phyloP scores from a whole-genome alignment of 2,888 invertebrate species.

The Lasioglossum zephyrum region DNA sequence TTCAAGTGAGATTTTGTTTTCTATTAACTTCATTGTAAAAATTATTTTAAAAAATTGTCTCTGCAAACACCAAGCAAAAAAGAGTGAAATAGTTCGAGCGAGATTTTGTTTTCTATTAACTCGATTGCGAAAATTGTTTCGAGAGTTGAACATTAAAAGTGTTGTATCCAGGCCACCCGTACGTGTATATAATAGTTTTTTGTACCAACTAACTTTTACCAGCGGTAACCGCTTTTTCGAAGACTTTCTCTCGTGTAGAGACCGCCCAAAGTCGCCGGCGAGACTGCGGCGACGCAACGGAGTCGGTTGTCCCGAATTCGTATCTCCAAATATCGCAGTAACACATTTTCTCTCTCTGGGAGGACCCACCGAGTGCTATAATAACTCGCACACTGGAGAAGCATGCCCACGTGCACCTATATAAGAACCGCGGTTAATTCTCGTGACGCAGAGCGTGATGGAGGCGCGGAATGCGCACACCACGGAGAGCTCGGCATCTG shows the following conservation, averaged over 20 bases:
- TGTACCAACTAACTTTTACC: not conserved
- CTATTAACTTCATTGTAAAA: not conserved
- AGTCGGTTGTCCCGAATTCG: not conserved
- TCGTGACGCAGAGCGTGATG: not conserved
- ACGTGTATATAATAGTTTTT: not conserved
- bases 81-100: not conserved
- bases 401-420: not conserved
- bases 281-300: not conserved
- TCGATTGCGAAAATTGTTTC: not conserved
- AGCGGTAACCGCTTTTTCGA: not conserved
- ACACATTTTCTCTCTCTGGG: not conserved
- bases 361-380: not conserved
- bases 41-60: too few species aligned
- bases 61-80: too few species aligned
- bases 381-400: not conserved
- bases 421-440: constrained; percentile 6
- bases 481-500: constrained; percentile 35
- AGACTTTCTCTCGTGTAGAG: not conserved
- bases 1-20: not conserved
- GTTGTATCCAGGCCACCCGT: not conserved
- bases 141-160: not conserved
- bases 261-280: not conserved
- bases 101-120: not conserved
- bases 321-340: constrained; percentile 4
- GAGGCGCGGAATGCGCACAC: constrained; percentile 29